Conservation (phyloP, 2,113 vertebrate species). For the Junco hyemalis region DNA sequence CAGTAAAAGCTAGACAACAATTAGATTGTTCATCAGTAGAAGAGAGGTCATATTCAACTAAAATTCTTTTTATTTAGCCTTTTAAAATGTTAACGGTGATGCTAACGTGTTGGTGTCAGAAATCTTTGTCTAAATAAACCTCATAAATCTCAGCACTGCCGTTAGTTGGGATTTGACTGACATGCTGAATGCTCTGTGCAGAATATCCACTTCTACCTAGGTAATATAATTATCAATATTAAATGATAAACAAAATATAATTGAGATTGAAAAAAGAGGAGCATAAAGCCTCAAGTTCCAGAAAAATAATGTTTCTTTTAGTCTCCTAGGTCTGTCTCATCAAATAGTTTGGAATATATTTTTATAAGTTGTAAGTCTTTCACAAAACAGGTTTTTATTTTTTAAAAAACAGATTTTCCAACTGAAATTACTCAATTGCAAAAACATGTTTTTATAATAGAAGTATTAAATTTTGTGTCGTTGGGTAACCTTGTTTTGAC, state of each 20-base stretch:
- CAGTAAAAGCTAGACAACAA: neutral
- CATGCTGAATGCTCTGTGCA: neutral
- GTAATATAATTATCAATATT: neutral
- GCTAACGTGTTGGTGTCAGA: neutral
- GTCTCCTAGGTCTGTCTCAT: neutral
- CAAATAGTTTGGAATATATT: neutral
- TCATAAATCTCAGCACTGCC: slow-evolving; percentile 9
- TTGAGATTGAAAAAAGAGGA: neutral
- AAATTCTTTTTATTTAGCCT: neutral
- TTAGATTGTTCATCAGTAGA: neutral
- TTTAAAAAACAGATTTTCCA: neutral
- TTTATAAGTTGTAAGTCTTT: neutral
- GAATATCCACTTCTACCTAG: neutral
- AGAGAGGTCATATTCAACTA: neutral
- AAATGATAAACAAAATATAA: slow-evolving; percentile 8
- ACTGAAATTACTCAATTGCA: neutral
- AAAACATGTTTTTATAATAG: neutral
- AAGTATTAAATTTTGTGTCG: neutral
- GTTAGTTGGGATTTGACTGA: slow-evolving; percentile 9
- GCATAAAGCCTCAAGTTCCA: neutral
- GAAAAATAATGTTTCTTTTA: neutral
- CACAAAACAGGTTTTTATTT: neutral
- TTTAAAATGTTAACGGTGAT: neutral
- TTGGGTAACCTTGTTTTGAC: neutral
- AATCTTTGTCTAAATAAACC: slow-evolving; percentile 2